Base-by-base conservation (phyloP, 2,888 invertebrate genomes). In the Oligia latruncula region DNA sequence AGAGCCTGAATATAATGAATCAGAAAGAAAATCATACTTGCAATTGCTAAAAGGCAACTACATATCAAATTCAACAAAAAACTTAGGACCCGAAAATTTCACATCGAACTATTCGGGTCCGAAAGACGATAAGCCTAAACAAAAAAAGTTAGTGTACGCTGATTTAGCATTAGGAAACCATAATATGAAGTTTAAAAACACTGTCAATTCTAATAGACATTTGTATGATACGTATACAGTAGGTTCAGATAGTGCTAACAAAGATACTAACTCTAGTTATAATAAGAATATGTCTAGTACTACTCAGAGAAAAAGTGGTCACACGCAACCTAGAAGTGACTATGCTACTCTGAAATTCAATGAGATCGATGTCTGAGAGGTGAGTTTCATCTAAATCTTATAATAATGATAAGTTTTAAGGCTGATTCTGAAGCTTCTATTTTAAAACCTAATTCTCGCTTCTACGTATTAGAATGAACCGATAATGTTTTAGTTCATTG, bases 101-200 rank as follows among this genome's bases (percentile, higher is more conserved):
- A 94, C 92, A 80, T 94, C 94, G 68, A 95, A 95, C 88, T 95
- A 94, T 65, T 91, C 95, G 84, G 95, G 95, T 86, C 92, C 94
- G 40, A 96, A 94, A 93, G 96, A 97, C 35, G 96, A 96, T 6
- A 95, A 95, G 89, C 94, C 95, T 90, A 97, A 94, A 90, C 95
- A 96, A 93, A 97, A 97, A 94, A 97, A 96, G 90, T 92, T 97
- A 94, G 97, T 97, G 74, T 97, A 97, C 89, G 97, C 97, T 86
- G 97, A 97, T 91, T 93, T 97, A 95, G 97, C 97, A 62, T 94
- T 97, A 95, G 97, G 96, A 91, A 97, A 97, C 92, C 97, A 97
- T 95, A 97, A 97, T 94, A 93, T 97, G 94, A 97, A 97, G 91
- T 97, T 97, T 95, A 97, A 97, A 92, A 97, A 97, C 93, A 97